Conservation (phyloP, 2,888 invertebrate genomes). For the Heliconius sara region DNA sequence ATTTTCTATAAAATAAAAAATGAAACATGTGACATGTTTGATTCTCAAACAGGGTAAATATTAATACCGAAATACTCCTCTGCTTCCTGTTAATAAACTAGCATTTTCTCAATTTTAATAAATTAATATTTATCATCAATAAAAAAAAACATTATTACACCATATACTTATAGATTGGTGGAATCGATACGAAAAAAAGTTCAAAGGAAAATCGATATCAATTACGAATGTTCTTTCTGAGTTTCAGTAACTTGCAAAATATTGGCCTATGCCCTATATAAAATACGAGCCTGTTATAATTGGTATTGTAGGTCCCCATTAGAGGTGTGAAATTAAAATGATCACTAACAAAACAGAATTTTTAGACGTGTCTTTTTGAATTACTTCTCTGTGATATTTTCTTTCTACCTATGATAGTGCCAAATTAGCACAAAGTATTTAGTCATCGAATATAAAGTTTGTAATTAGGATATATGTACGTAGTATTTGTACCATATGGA, state of each 20-base stretch:
- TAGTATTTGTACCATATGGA: not conserved
- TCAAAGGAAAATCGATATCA: too few species aligned
- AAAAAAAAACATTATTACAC: too few species aligned
- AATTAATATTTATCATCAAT: too few species aligned
- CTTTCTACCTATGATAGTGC: constrained; percentile 33
- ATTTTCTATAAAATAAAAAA: not conserved
- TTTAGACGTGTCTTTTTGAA: constrained; percentile 34
- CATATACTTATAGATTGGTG: too few species aligned
- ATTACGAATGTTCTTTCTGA: too few species aligned
- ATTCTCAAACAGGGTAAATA: constrained; percentile 9
- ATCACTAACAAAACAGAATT: constrained; percentile 5
- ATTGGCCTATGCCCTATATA: not conserved
- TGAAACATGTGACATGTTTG: not conserved
- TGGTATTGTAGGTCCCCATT: not conserved
- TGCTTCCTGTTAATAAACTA: not conserved
- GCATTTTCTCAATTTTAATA: not conserved
- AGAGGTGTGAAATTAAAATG: constrained; percentile 23
- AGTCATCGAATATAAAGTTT: constrained; percentile 6
- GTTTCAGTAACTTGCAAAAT: not conserved
- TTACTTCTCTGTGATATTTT: constrained; percentile 40
- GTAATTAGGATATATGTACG: constrained; percentile 12
- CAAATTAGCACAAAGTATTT: constrained; percentile 34
- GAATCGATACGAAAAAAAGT: too few species aligned
- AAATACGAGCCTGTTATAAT: not conserved
- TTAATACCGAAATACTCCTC: not conserved